phyloP scores from a whole-genome alignment of 2,797 vertebrate genomes.

The Hemibagrus guttatus region DNA sequence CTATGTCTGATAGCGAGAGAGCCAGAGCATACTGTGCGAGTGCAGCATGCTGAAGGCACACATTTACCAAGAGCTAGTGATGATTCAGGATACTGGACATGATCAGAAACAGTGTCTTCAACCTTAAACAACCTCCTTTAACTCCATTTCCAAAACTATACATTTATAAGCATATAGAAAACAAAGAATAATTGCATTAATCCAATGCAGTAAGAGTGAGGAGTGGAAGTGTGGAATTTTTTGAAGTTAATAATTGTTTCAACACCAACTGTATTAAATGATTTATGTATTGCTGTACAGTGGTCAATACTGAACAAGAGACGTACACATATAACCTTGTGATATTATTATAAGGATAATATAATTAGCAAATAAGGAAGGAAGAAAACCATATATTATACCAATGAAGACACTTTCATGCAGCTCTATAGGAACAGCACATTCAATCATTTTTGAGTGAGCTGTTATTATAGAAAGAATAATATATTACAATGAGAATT shows the following conservation, averaged over 20 bases:
- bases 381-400: neutral
- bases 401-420: neutral
- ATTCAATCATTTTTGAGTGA: neutral
- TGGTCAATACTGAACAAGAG: too few species aligned
- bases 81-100: neutral
- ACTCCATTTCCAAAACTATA: neutral
- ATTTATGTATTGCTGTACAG: neutral
- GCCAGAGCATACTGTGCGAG: neutral
- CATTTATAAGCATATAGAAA: neutral
- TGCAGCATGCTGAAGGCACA: neutral
- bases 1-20: constrained; percentile 8
- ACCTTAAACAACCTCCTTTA: neutral
- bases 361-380: neutral
- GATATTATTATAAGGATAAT: neutral
- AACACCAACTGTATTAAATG: neutral
- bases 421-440: neutral
- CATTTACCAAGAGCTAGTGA: neutral
- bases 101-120: neutral
- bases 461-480: neutral
- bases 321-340: neutral
- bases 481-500: neutral
- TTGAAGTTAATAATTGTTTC: neutral
- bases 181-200: neutral
- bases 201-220: neutral
- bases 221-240: neutral